Conservation (phyloP, 2,113 vertebrate genomes). For the Pristiophorus japonicus region DNA sequence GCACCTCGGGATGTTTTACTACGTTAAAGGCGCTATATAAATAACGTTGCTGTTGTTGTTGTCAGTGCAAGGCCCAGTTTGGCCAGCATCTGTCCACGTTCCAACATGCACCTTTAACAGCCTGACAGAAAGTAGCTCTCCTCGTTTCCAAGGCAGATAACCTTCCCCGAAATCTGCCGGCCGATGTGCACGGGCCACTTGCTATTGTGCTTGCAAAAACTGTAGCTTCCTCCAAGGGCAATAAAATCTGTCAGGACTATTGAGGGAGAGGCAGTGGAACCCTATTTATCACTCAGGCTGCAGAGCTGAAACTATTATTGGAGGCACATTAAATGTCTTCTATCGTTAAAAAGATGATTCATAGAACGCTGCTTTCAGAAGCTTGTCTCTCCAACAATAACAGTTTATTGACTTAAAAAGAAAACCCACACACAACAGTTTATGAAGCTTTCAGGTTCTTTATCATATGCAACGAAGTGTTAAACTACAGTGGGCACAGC, state of each 20-base stretch:
- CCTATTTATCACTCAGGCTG: constrained; percentile 9
- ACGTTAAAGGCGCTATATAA: too few species aligned
- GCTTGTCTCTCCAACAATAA: constrained; percentile 14
- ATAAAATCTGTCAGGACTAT: constrained; percentile 11
- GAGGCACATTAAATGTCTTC: constrained; percentile 18
- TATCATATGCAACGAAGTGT: background rate
- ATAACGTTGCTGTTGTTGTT: too few species aligned
- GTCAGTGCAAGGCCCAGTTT: too few species aligned
- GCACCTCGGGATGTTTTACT: too few species aligned
- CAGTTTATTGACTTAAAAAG: constrained; percentile 6
- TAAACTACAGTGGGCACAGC: background rate
- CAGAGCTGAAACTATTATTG: background rate
- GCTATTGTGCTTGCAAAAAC: background rate
- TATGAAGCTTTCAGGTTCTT: constrained; percentile 13
- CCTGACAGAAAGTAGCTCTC: too few species aligned
- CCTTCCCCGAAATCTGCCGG: background rate
- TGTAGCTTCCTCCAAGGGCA: background rate
- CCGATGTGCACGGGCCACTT: background rate
- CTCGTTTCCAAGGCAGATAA: too few species aligned
- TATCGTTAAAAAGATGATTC: background rate
- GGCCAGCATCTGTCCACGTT: too few species aligned
- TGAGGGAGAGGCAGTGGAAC: background rate
- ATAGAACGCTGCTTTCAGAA: background rate
- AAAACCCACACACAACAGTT: background rate
- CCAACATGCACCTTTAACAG: too few species aligned